phyloP scores from a whole-genome alignment of 1,140 invertebrate species.

The Aphidius ervi region DNA sequence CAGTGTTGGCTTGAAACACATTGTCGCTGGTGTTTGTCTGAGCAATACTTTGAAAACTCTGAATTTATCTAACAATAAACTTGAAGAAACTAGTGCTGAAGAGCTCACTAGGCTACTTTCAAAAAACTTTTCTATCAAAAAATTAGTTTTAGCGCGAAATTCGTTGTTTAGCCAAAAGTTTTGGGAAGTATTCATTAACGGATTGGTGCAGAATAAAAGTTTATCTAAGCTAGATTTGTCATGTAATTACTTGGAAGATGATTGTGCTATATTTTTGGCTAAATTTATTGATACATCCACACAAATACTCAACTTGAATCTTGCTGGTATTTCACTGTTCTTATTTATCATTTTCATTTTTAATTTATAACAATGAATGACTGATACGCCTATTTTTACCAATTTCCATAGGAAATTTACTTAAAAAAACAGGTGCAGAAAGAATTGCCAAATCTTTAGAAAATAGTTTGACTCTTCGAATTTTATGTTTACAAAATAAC shows the following conservation, averaged over 20 bases:
- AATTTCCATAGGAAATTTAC: constrained; percentile 36
- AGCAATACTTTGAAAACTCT: constrained; percentile 36
- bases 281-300: constrained; percentile 26
- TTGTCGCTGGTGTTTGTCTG: constrained; percentile 32
- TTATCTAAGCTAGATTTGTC: constrained; percentile 43
- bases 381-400: background rate
- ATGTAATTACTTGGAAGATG: constrained; percentile 41
- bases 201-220: constrained; percentile 31
- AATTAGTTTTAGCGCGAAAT: constrained; percentile 54
- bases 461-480: constrained; percentile 33
- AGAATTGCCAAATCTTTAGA: constrained; percentile 34
- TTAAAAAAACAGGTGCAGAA: constrained; percentile 29
- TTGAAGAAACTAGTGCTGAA: constrained; percentile 34
- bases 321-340: constrained; percentile 32
- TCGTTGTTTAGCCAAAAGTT: constrained; percentile 31
- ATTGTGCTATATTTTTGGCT: constrained; percentile 28
- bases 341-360: too few species aligned
- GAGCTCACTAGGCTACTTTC: constrained; percentile 31
- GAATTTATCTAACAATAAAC: constrained; percentile 45
- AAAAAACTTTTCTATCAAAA: constrained; percentile 37
- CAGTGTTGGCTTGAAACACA: constrained; percentile 44
- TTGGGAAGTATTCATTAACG: constrained; percentile 37
- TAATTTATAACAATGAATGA: too few species aligned
- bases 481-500: constrained; percentile 40
- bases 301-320: constrained; percentile 31